Evolutionary conservation across 2,888 invertebrate species (phyloP).

Genomic region (Euphydryas editha): DNA sequence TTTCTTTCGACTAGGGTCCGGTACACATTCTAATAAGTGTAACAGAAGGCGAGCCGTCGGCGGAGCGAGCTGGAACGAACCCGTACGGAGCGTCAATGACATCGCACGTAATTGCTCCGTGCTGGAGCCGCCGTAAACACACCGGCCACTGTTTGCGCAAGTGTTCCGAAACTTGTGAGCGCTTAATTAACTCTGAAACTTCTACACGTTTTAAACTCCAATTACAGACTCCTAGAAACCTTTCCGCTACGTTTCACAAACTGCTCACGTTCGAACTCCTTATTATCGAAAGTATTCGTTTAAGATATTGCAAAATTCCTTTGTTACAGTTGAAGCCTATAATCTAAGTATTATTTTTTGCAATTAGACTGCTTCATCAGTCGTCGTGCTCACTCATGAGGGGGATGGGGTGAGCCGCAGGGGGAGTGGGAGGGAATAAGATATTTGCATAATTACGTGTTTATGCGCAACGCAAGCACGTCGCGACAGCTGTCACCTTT

Average conservation of each 20-base stretch:
- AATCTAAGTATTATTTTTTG: background rate
- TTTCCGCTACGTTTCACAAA: background rate
- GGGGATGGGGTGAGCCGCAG: background rate
- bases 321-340: background rate
- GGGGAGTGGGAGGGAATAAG: background rate
- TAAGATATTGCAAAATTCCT: background rate
- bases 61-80: background rate
- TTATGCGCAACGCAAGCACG: constrained; percentile 8
- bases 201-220: background rate
- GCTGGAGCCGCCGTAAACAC: constrained; percentile 1
- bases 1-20: no score
- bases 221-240: background rate
- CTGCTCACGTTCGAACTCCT: background rate
- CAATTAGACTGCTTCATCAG: background rate
- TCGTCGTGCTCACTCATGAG: background rate
- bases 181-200: constrained; percentile 4
- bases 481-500: constrained; percentile 16
- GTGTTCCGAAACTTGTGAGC: background rate
- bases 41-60: constrained; percentile 4
- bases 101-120: constrained; percentile 11
- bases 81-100: constrained; percentile 9
- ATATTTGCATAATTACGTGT: constrained; percentile 16
- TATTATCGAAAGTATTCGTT: background rate
- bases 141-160: constrained; percentile 1
- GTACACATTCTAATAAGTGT: background rate